Conservation (phyloP, 2,113 vertebrate species). For the Ivindomyrus marchei region DNA sequence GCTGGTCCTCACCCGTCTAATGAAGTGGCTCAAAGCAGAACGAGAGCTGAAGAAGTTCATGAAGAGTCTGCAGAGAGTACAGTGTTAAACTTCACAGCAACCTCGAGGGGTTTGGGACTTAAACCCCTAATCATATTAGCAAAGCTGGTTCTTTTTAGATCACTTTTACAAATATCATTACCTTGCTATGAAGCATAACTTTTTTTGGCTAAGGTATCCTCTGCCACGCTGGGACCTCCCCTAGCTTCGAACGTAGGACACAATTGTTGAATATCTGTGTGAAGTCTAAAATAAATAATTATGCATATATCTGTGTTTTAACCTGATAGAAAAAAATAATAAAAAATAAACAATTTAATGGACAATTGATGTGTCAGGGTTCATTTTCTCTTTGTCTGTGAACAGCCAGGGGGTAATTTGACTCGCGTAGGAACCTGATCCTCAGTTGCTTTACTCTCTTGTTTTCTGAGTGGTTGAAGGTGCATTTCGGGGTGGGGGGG, state of each 20-base stretch:
- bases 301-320: not conserved
- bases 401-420: not conserved
- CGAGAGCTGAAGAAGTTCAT: conserved; percentile 65
- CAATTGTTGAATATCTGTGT: not conserved
- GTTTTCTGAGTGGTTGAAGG: conserved; percentile 28
- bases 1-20: conserved; percentile 55
- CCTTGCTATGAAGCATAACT: not conserved
- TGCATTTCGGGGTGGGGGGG: conserved; percentile 5
- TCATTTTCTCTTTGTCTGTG: not conserved
- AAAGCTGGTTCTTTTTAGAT: not conserved
- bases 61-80: conserved; percentile 52
- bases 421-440: conserved; percentile 29
- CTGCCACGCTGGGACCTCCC: not conserved
- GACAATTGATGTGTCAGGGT: not conserved
- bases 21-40: conserved; percentile 57
- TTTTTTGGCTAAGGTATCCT: not conserved
- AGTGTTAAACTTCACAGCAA: conserved; percentile 41
- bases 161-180: not conserved
- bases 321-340: not conserved
- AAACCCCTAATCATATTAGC: not conserved
- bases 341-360: not conserved
- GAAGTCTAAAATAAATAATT: not conserved
- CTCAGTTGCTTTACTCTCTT: not conserved
- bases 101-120: not conserved
- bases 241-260: not conserved